Conservation (phyloP, 2,888 invertebrate genomes). For the Caenorhabditis wallacei region DNA sequence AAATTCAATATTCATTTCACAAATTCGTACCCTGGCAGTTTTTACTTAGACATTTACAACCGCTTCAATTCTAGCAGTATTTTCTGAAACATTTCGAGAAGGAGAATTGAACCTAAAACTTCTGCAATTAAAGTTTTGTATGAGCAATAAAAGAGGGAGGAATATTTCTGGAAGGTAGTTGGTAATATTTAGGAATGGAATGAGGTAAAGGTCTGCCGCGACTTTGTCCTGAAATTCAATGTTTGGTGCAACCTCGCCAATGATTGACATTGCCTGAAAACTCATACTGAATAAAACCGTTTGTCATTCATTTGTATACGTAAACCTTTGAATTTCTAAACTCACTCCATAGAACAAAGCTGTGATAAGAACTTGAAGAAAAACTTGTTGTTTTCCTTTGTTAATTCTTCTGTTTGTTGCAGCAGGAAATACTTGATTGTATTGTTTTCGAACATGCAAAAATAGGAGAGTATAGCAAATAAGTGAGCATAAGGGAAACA, state of each 20-base stretch:
- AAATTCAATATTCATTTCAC: too few relatives aligned
- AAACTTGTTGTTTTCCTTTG: neutral
- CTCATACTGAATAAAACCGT: neutral
- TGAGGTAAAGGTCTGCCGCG: neutral
- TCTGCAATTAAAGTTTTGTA: too few relatives aligned
- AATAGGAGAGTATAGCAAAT: neutral
- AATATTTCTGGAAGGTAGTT: neutral
- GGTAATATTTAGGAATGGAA: neutral
- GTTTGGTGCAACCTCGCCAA: neutral
- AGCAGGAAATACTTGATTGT: neutral
- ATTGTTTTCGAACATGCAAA: neutral
- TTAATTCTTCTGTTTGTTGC: neutral
- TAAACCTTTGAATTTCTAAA: neutral
- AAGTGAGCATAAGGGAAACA: neutral
- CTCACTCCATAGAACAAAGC: slow-evolving; percentile 4
- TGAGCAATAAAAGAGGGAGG: neutral
- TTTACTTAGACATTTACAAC: too few relatives aligned
- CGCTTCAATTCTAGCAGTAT: too few relatives aligned
- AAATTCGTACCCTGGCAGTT: too few relatives aligned
- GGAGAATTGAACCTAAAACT: too few relatives aligned
- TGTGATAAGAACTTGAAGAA: neutral
- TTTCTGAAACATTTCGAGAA: too few relatives aligned
- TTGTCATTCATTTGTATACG: too few relatives aligned
- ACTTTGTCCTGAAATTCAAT: neutral
- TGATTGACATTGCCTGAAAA: slow-evolving; percentile 1